These are phyloP conservation scores for Hoplodrina ambigua DNA, from an alignment of 2,888 invertebrate species.

Conservation along the genomic window DNA sequence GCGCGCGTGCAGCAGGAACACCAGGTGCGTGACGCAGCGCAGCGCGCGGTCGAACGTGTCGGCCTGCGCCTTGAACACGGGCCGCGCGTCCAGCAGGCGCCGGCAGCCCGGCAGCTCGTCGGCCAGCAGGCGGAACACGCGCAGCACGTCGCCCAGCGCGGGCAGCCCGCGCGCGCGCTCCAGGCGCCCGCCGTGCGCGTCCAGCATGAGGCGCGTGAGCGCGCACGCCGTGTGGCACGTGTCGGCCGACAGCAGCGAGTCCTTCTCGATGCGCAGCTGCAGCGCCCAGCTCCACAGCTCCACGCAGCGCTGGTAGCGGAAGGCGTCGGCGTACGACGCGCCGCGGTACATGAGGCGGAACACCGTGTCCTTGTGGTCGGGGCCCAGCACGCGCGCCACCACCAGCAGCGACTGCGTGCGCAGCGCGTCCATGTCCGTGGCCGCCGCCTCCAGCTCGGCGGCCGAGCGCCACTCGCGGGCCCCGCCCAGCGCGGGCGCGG, in stretches of 20 bases:
- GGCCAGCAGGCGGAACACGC: conserved; percentile 91
- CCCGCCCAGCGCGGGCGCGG: conserved; percentile 84
- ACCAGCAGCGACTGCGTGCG: conserved; percentile 96
- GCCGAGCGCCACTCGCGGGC: conserved; percentile 94
- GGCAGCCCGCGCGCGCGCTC: conserved; percentile 85
- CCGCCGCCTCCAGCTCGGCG: conserved; percentile 93
- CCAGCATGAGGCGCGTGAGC: conserved; percentile 95
- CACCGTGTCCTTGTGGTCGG: conserved; percentile 96
- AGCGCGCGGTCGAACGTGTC: conserved; percentile 95
- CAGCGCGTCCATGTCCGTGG: conserved; percentile 95
- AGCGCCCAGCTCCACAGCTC: conserved; percentile 96
- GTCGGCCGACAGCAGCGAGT: conserved; percentile 93
- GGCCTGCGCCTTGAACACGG: conserved; percentile 94
- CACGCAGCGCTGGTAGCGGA: conserved; percentile 95
- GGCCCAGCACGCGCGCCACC: conserved; percentile 96
- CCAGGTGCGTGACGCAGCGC: conserved; percentile 94
- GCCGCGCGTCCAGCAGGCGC: conserved; percentile 91
- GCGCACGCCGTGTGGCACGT: conserved; percentile 97
- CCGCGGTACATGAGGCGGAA: conserved; percentile 94
- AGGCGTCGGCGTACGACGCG: conserved; percentile 93
- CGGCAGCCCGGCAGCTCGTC: conserved; percentile 90
- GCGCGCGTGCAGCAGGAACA: conserved; percentile 92
- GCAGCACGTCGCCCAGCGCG: conserved; percentile 92
- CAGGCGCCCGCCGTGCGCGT: conserved; percentile 91
- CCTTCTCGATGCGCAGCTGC: conserved; percentile 94